Evolutionary conservation across 2,888 invertebrate genomes (phyloP).

Genomic region (Pseudoips prasinana): DNA sequence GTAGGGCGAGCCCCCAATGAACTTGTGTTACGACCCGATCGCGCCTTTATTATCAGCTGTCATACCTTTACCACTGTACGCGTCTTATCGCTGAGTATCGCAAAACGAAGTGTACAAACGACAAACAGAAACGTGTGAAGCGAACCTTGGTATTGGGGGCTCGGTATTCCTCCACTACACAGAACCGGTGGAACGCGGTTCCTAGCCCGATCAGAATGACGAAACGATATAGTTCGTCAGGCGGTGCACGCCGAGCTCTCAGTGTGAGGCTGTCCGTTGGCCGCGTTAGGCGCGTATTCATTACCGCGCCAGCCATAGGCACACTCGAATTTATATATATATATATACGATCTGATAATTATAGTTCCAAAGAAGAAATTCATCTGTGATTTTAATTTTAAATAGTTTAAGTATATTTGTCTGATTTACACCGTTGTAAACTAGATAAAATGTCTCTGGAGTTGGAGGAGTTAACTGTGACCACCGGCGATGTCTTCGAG

Average conservation of each 20-base stretch:
- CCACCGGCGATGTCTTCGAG: constrained; percentile 87
- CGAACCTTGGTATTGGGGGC: constrained; percentile 33
- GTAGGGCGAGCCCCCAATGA: constrained; percentile 63
- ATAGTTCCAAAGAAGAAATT: constrained; percentile 64
- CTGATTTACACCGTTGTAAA: constrained; percentile 43
- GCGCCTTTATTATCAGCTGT: constrained; percentile 54
- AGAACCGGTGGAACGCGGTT: constrained; percentile 58
- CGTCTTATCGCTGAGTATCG: constrained; percentile 1
- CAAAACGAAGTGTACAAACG: constrained; percentile 3
- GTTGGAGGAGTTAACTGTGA: constrained; percentile 82
- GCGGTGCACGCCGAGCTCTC: constrained; percentile 21
- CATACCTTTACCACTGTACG: constrained; percentile 38
- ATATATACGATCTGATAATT: constrained; percentile 67
- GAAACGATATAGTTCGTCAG: constrained; percentile 37
- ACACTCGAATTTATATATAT: constrained; percentile 50
- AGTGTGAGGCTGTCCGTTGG: constrained; percentile 59
- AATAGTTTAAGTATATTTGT: constrained; percentile 41
- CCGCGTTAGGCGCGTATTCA: constrained; percentile 41
- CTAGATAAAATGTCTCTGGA: constrained; percentile 83
- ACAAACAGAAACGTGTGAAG: constrained; percentile 8
- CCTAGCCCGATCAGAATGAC: constrained; percentile 42
- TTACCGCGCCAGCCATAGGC: constrained; percentile 38
- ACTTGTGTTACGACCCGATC: constrained; percentile 52
- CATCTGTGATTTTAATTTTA: constrained; percentile 63
- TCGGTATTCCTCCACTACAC: constrained; percentile 34